A percentile compares a stretch with the other conserved stretches of the same genome.
phyloP scores from a whole-genome alignment of 2,888 invertebrate genomes.

The Agonopterix heracliana region DNA sequence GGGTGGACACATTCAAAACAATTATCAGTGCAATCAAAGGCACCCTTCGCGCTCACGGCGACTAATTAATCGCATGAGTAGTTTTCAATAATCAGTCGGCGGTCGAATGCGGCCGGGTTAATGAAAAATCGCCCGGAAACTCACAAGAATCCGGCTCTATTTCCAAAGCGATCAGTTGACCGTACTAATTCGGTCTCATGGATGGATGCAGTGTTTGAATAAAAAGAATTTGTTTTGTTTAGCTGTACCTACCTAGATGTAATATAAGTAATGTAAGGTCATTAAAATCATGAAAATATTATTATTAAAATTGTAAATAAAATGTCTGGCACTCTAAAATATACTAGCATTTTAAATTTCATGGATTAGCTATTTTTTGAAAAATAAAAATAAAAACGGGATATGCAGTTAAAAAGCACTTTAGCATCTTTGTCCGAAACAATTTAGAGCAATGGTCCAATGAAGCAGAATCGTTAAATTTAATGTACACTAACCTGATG shows the following conservation, averaged over 20 bases:
- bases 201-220: constrained; percentile 12
- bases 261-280: too few species aligned
- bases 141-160: constrained; percentile 28
- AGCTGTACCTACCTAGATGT: too few species aligned
- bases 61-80: constrained; percentile 65
- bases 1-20: constrained; percentile 35
- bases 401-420: constrained; percentile 28
- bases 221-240: constrained; percentile 5
- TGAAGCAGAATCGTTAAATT: constrained; percentile 68
- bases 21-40: constrained; percentile 58
- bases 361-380: too few species aligned
- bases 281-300: too few species aligned
- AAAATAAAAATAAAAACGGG: too few species aligned
- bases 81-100: constrained; percentile 52
- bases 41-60: constrained; percentile 46
- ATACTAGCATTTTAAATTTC: too few species aligned
- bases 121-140: constrained; percentile 68
- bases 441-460: constrained; percentile 60
- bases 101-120: constrained; percentile 44
- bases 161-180: constrained; percentile 39
- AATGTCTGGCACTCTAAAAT: too few species aligned
- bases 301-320: too few species aligned
- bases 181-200: constrained; percentile 39
- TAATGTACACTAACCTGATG: constrained; percentile 70
- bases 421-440: constrained; percentile 58